Evolutionary conservation across 2,888 invertebrate species (phyloP).

Genomic region (Drosophila meridiana): DNA sequence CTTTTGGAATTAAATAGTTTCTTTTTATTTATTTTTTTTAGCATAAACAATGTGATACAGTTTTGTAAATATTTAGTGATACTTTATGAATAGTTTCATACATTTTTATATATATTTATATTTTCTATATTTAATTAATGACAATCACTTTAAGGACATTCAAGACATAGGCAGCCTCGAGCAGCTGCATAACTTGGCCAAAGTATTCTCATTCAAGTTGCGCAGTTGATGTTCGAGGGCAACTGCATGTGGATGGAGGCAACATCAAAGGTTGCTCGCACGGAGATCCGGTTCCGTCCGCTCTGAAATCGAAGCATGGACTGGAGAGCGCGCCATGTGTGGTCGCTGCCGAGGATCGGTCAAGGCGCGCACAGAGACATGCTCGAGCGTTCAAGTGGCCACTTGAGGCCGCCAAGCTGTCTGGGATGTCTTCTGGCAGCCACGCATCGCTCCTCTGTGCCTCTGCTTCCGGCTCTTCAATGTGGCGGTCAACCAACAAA

Average conservation of each 20-base stretch:
- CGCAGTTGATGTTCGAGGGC: not conserved
- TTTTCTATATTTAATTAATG: too few relatives aligned
- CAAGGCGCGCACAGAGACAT: not conserved
- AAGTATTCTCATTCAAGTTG: not conserved
- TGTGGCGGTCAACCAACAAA: slow-evolving; percentile 75
- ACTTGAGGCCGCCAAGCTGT: slow-evolving; percentile 77
- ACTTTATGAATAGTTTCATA: too few relatives aligned
- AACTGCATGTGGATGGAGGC: slow-evolving; percentile 3
- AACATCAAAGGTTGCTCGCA: slow-evolving; percentile 43
- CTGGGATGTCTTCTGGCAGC: slow-evolving; percentile 47
- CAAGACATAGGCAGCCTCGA: not conserved
- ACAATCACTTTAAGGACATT: too few relatives aligned
- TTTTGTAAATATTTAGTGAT: too few relatives aligned
- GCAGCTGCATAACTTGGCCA: not conserved
- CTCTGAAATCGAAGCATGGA: slow-evolving; percentile 33
- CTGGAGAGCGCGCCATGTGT: slow-evolving; percentile 46
- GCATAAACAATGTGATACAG: too few relatives aligned
- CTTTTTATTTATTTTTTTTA: too few relatives aligned
- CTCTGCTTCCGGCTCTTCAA: slow-evolving; percentile 60
- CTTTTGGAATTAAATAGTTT: too few relatives aligned
- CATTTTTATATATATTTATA: too few relatives aligned
- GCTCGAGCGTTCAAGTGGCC: slow-evolving; percentile 61
- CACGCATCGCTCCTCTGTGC: not conserved
- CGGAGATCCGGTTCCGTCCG: slow-evolving; percentile 49
- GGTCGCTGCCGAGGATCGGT: slow-evolving; percentile 40